phyloP scores from a whole-genome alignment of 2,113 vertebrate species.

The Eira barbara region DNA sequence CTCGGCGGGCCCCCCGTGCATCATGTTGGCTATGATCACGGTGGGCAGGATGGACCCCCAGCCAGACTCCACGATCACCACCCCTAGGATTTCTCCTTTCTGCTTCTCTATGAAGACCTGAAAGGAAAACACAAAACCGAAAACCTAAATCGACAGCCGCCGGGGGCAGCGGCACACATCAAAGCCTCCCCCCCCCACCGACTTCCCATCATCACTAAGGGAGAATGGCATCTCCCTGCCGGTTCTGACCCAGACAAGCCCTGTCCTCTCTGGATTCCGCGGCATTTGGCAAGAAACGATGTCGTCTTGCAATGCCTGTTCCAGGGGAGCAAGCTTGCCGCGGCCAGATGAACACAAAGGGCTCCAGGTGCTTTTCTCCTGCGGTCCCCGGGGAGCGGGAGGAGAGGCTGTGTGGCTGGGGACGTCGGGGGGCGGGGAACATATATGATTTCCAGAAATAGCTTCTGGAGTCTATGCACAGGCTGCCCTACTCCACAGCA shows the following conservation, averaged over 20 bases:
- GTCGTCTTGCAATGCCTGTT: background rate
- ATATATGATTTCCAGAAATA: background rate
- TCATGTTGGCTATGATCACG: slow-evolving; percentile 99
- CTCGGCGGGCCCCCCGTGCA: slow-evolving; percentile 97
- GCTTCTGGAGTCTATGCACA: background rate
- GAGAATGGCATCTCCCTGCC: background rate
- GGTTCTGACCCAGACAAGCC: background rate
- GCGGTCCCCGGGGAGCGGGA: too few relatives aligned
- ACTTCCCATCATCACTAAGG: background rate
- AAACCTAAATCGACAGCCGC: background rate
- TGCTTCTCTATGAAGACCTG: slow-evolving; percentile 97
- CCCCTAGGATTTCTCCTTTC: slow-evolving; percentile 96
- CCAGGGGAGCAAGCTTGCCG: background rate
- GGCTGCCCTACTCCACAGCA: background rate
- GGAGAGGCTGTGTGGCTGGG: background rate
- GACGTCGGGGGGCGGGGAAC: background rate
- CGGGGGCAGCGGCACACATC: background rate
- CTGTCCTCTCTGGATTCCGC: background rate
- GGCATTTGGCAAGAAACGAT: background rate
- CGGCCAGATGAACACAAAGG: background rate
- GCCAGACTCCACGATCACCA: slow-evolving; percentile 97
- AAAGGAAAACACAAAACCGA: background rate
- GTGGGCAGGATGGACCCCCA: slow-evolving; percentile 99
- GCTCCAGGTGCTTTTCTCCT: background rate
- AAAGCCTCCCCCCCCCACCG: background rate